Evolutionary conservation across 2,113 vertebrate genomes (phyloP).

Genomic region (Petaurus breviceps): DNA sequence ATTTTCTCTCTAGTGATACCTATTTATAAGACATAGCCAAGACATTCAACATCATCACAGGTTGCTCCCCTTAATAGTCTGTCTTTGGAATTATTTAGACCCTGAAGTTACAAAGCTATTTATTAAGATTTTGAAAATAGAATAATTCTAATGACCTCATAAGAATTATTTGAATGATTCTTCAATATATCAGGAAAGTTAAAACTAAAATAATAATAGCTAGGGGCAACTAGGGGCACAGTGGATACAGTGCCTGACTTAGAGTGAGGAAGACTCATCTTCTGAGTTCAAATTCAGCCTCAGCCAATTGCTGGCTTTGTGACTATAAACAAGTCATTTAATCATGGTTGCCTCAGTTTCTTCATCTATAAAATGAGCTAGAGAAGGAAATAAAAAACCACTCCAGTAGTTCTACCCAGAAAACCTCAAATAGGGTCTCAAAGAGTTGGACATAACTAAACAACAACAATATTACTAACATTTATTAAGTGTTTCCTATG

Average conservation of each 20-base stretch:
- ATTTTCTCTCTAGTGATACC: slow-evolving; percentile 58
- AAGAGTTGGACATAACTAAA: background rate
- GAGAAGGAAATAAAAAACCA: background rate
- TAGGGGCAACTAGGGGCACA: background rate
- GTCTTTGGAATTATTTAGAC: slow-evolving; percentile 67
- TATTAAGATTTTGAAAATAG: slow-evolving; percentile 69
- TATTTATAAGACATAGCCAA: slow-evolving; percentile 68
- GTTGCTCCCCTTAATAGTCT: slow-evolving; percentile 42
- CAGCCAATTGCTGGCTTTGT: background rate
- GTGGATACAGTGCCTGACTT: background rate
- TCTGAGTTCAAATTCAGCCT: background rate
- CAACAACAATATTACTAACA: background rate
- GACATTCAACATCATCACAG: slow-evolving; percentile 55
- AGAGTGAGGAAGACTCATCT: background rate
- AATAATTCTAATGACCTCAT: slow-evolving; percentile 60
- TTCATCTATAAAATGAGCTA: background rate
- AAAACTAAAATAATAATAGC: slow-evolving; percentile 61
- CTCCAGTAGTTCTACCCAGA: background rate
- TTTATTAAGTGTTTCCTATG: background rate
- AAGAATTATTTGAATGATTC: slow-evolving; percentile 70
- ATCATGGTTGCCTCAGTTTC: background rate
- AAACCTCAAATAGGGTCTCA: background rate
- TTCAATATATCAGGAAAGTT: slow-evolving; percentile 52
- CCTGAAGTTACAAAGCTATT: slow-evolving; percentile 68
- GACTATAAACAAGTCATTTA: background rate